Conservation (phyloP, 1,140 invertebrate genomes). For the Dryas iulia region DNA sequence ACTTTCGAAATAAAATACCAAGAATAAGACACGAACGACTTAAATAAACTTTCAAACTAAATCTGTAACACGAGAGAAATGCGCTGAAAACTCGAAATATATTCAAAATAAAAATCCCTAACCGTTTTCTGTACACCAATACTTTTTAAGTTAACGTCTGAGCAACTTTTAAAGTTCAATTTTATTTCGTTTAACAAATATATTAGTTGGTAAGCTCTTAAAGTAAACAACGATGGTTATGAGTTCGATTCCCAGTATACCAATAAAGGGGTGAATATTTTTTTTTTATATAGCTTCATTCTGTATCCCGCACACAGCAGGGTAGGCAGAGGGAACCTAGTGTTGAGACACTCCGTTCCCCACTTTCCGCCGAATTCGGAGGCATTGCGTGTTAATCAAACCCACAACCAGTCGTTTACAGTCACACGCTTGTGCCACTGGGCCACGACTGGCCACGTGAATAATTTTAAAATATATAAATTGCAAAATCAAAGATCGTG, state of each 20-base stretch:
- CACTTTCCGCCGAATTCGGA: no score
- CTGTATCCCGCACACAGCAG: no score
- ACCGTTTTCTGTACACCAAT: constrained; percentile 1
- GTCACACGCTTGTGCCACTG: no score
- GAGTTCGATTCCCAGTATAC: neutral
- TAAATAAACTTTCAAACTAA: constrained; percentile 1
- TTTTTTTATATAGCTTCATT: no score
- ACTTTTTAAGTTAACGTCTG: constrained; percentile 5
- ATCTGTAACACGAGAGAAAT: neutral
- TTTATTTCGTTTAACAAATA: neutral
- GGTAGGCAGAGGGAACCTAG: no score
- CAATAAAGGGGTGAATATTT: no score
- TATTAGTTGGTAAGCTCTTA: neutral
- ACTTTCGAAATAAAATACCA: neutral
- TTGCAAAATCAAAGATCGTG: no score
- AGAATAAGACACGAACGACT: neutral
- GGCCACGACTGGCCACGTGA: no score
- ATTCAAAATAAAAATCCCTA: neutral
- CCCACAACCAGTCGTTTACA: no score
- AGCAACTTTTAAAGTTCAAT: neutral
- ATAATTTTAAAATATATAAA: no score
- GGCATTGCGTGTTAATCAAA: no score
- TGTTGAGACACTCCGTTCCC: no score
- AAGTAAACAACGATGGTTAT: neutral
- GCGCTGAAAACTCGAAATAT: neutral